A percentile compares a stretch with the other conserved stretches of the same genome.
phyloP scores from a whole-genome alignment of 1,140 invertebrate species.

The Drepana arcuata region DNA sequence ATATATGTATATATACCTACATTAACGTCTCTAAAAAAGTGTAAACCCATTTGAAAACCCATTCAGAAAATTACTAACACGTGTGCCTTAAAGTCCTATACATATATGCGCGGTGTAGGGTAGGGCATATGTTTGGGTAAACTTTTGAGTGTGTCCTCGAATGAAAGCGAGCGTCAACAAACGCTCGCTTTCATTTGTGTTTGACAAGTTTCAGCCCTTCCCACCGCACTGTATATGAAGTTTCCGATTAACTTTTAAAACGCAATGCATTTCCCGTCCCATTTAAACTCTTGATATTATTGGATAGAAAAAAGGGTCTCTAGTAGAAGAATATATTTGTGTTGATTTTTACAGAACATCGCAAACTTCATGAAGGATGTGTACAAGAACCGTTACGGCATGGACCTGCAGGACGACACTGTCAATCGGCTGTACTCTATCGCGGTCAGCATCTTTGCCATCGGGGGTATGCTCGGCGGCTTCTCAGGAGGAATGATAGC shows the following conservation, averaged over 20 bases:
- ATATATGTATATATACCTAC: too few relatives aligned
- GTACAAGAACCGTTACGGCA: constrained; percentile 73
- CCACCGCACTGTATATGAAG: not conserved
- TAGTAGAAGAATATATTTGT: too few relatives aligned
- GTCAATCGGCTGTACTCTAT: constrained; percentile 90
- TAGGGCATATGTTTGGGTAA: too few relatives aligned
- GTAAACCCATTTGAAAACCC: too few relatives aligned
- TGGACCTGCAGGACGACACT: constrained; percentile 57
- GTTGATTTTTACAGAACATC: constrained; percentile 74
- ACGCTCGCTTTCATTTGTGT: not conserved
- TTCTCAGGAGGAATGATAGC: constrained; percentile 93
- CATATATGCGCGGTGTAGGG: too few relatives aligned
- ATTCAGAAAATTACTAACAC: too few relatives aligned
- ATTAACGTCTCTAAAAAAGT: too few relatives aligned
- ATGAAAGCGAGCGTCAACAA: too few relatives aligned
- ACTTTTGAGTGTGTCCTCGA: too few relatives aligned
- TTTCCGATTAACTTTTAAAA: not conserved
- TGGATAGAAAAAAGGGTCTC: too few relatives aligned
- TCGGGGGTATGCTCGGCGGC: constrained; percentile 96
- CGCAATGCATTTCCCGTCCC: not conserved
- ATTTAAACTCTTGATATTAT: too few relatives aligned
- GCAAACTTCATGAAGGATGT: constrained; percentile 96
- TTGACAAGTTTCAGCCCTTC: not conserved
- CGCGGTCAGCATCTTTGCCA: constrained; percentile 95
- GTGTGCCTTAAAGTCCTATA: too few relatives aligned